Evolutionary conservation across 2,113 vertebrate species (phyloP).

Genomic region (Anarrhichthys ocellatus): DNA sequence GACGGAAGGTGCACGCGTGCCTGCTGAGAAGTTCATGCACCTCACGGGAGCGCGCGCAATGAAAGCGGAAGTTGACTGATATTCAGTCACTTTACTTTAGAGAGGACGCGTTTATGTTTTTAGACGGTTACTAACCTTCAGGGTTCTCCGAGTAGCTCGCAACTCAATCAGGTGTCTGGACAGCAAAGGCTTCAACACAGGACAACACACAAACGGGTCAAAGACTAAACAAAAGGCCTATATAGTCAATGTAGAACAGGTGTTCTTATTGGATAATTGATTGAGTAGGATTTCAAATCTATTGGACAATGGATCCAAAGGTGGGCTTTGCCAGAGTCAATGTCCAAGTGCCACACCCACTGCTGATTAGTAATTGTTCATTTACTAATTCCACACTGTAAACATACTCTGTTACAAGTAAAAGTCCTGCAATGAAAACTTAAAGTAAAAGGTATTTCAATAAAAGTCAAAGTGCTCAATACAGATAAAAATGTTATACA

Average conservation of each 20-base stretch:
- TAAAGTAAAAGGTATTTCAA: too few relatives aligned
- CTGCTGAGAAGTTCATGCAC: neutral
- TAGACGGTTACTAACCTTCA: neutral
- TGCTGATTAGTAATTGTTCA: neutral
- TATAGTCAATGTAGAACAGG: neutral
- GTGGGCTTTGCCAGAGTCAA: neutral
- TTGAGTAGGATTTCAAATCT: neutral
- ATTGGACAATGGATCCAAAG: neutral
- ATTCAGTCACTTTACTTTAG: neutral
- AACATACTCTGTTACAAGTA: neutral
- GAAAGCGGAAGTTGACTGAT: neutral
- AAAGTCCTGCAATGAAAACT: neutral
- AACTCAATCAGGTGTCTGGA: neutral
- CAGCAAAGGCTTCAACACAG: neutral
- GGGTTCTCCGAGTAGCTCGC: neutral
- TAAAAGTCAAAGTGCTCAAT: neutral
- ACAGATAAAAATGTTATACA: neutral
- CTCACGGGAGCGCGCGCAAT: constrained; percentile 8
- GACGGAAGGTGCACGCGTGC: neutral
- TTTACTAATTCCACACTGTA: neutral
- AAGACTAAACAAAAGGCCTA: neutral
- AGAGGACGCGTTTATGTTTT: neutral
- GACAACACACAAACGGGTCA: neutral
- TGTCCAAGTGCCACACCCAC: neutral
- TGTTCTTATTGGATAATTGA: neutral